Evolutionary conservation across 1,140 invertebrate species (phyloP), one percentile per base, ranked within the genome.

Genomic region (Sminthurinus signatus): DNA sequence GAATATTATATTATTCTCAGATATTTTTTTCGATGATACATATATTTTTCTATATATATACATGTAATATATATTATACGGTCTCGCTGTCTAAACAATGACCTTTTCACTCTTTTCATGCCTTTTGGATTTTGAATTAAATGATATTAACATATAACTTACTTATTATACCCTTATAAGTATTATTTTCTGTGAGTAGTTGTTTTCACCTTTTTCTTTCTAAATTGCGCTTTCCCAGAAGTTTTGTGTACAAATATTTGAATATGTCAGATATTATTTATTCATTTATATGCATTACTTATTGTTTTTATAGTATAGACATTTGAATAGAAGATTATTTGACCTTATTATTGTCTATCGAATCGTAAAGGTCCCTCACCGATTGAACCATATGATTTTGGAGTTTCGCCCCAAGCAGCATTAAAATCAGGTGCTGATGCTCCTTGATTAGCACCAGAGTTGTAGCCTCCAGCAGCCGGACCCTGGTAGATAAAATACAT

Each of bases 401-500:
- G 54, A 5, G 54, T 12, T 19, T 4, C 28, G 36, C 14, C 25
- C 54, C 54, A 57, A 14, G 51, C 51, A 25, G 51, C 51, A 42
- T 57, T 52, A 2, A 52, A 27, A 52, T 52, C 54, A 51, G 32
- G 60, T n/a, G 2, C 19, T 14, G 14, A 46, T 51, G n/a, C 29
- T 29, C 12, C 46, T 52, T 21, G 28, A 61, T 27, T 36, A 10
- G 32, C n/a, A n/a, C n/a, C n/a, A 32, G 12, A 25, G 60, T 17
- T 12, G 60, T 3, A 2, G 44, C 2, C 2, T 15, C 46, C 60
- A 51, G 23, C 32, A 36, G 15, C 15, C 32, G 5, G 32, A 36
- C 32, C n/a, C n/a, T n/a, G n/a, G n/a, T 5, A 32, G 29, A 28
- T 28, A 23, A 25, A 55, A 55, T 28, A 55, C 27, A 23, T 55